Evolutionary conservation across 2,888 invertebrate species (phyloP), one percentile per base, ranked within the genome.

Genomic region (Drosophila buzzatii): DNA sequence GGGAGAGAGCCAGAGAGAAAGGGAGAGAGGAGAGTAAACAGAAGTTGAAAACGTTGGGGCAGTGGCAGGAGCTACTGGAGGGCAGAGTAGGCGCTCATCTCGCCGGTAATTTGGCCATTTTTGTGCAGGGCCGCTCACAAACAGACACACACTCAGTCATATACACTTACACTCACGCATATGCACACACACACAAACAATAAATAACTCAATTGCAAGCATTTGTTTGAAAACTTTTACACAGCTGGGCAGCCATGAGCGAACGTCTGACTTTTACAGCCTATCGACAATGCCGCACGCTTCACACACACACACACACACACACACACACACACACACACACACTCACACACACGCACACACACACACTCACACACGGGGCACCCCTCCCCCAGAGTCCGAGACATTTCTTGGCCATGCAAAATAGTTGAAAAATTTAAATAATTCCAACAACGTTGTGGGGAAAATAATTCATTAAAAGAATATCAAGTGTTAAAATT

Each of bases 401-500:
- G 72, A 77, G 73, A 81, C 65, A 51, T 67, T 65, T 35, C 49
- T 53, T 41, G 76, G 76, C 79, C 71, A 84, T 72, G 79, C 70
- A 82, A 85, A 84, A 82, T 89, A 85, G 89, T 87, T 82, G 76
- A 82, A 89, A 78, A 87, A 85, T 89, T 82, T 85, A 89, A 85
- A 85, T 89, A 87, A 87, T 77, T 61, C 79, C 68, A 57, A 51
- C 60, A 77, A 81, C 65, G 68, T 73, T 79, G 70, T 63, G 59
- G 66, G 85, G 62, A 73, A 74, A 89, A 87, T 84, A 89, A 89
- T 85, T 85, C 81, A 85, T 85, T 85, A 89, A 85, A 85, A 79
- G 90, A 85, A 87, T 87, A 87, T 90, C 86, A 85, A 85, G 85
- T 85, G 85, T 90, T 85, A 88, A 85, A 88, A 90, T 90, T 85